A percentile compares a stretch with the other conserved stretches of the same genome.
These are phyloP conservation scores for Dunckerocampus dactyliophorus DNA, from an alignment of 2,113 vertebrate species.

Conservation along the genomic window DNA sequence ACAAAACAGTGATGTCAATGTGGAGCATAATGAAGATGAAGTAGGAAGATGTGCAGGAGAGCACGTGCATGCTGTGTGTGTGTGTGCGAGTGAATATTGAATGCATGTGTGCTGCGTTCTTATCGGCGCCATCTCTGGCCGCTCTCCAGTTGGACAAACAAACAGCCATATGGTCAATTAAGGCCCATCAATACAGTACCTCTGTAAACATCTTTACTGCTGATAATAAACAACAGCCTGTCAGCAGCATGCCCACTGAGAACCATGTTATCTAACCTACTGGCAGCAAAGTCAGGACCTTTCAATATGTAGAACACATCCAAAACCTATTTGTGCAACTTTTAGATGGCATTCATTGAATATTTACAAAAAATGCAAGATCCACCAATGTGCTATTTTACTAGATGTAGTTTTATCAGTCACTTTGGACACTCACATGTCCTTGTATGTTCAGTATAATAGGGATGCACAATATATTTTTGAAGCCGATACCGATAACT, in stretches of 20 bases:
- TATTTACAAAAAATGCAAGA: neutral
- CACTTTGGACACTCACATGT: neutral
- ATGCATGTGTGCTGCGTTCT: slow-evolving; percentile 12
- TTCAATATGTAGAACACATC: too few species aligned
- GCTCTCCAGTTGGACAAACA: slow-evolving; percentile 53
- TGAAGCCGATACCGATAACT: too few species aligned
- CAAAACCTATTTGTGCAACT: too few species aligned
- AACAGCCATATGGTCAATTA: slow-evolving; percentile 73
- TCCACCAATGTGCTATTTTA: neutral
- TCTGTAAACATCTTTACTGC: slow-evolving; percentile 55
- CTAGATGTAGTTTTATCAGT: neutral
- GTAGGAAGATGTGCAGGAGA: slow-evolving; percentile 29
- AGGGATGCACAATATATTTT: too few species aligned
- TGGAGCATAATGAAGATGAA: slow-evolving; percentile 29
- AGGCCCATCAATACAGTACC: slow-evolving; percentile 68
- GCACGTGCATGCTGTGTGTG: slow-evolving; percentile 10
- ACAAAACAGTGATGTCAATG: slow-evolving; percentile 8
- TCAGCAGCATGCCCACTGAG: slow-evolving; percentile 41
- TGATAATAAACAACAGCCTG: slow-evolving; percentile 64
- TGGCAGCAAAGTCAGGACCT: too few species aligned
- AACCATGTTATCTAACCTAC: slow-evolving; percentile 20
- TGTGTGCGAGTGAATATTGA: slow-evolving; percentile 12
- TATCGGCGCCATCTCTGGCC: slow-evolving; percentile 38
- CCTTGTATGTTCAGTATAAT: too few species aligned
- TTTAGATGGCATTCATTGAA: neutral